phyloP scores from a whole-genome alignment of 2,888 invertebrate species.

The Rutpela maculata region DNA sequence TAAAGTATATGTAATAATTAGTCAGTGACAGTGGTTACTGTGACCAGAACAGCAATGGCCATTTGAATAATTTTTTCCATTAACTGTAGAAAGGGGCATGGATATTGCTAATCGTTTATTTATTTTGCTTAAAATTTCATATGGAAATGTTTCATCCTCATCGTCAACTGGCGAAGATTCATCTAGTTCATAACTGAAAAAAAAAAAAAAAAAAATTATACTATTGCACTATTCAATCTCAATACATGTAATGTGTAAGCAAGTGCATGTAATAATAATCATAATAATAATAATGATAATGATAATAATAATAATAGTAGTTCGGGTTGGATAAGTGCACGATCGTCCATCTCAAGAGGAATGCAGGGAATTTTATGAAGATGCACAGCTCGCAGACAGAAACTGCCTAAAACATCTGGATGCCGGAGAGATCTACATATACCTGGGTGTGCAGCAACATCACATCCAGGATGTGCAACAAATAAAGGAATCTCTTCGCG shows the following conservation, averaged over 20 bases:
- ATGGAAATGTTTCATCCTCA: slow-evolving; percentile 76
- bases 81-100: slow-evolving; percentile 44
- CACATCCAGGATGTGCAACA: no score
- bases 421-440: no score
- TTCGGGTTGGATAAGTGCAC: no score
- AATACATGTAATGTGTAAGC: neutral
- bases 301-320: no score
- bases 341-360: no score
- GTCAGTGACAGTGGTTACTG: slow-evolving; percentile 53
- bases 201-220: slow-evolving; percentile 39
- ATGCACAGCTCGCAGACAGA: no score
- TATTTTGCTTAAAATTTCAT: slow-evolving; percentile 80
- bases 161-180: slow-evolving; percentile 81
- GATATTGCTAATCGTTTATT: slow-evolving; percentile 69
- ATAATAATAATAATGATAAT: no score
- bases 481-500: no score
- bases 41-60: slow-evolving; percentile 67
- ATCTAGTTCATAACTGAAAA: slow-evolving; percentile 79
- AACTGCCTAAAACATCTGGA: no score
- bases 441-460: no score
- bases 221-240: neutral
- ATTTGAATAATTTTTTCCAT: slow-evolving; percentile 57
- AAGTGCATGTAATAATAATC: no score
- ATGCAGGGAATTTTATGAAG: no score
- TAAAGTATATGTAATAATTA: neutral